Conservation (phyloP, 2,113 vertebrate genomes). For the Hippocampus comes region DNA sequence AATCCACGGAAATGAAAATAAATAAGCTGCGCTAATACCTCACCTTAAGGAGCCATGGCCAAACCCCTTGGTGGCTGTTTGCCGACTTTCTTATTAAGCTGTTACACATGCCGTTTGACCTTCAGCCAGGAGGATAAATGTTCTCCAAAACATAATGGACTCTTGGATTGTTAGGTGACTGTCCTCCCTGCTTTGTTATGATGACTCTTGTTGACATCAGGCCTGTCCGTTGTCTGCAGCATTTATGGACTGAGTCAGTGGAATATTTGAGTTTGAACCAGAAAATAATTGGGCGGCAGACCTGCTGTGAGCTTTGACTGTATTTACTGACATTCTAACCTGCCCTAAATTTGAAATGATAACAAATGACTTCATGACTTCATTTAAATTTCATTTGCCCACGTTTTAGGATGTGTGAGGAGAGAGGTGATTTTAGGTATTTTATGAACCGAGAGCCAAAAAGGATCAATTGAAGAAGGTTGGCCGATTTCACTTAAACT, state of each 20-base stretch:
- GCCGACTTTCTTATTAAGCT: conserved; percentile 79
- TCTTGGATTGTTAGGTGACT: conserved; percentile 22
- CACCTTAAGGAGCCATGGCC: conserved; percentile 88
- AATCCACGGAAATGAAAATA: conserved; percentile 97
- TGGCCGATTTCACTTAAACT: conserved; percentile 62
- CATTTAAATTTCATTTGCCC: too few relatives aligned
- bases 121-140: conserved; percentile 77
- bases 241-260: neutral
- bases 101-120: conserved; percentile 84
- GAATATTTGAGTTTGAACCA: neutral
- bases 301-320: neutral
- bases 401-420: neutral
- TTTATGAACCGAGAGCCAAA: conserved; percentile 17
- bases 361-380: too few relatives aligned
- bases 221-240: neutral
- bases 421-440: neutral
- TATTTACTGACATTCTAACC: neutral
- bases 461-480: conserved; percentile 45
- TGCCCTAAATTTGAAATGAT: too few relatives aligned
- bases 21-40: conserved; percentile 99
- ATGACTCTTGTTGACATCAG: too few relatives aligned
- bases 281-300: neutral
- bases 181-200: neutral
- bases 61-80: conserved; percentile 81
- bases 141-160: conserved; percentile 50